Conservation (phyloP, 2,888 invertebrate genomes). For the Amphipyra berbera region DNA sequence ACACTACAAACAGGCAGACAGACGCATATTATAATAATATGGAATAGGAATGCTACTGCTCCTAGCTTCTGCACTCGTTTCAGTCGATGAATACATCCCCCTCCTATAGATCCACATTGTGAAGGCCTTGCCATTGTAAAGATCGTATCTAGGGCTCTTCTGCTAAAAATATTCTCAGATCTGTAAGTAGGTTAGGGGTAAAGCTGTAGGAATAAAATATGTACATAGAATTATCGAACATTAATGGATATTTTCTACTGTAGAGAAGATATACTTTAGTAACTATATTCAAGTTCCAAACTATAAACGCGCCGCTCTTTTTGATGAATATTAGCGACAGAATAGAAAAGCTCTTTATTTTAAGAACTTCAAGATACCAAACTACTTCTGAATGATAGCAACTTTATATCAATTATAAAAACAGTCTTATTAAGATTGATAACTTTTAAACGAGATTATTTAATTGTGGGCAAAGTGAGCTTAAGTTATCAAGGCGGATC, state of each 20-base stretch:
- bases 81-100: conserved; percentile 32
- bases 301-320: background rate
- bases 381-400: background rate
- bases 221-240: background rate
- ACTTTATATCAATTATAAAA: background rate
- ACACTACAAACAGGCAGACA: background rate
- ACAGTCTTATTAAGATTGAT: background rate
- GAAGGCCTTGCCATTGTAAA: conserved; percentile 29
- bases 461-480: conserved; percentile 14
- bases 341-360: too few relatives aligned
- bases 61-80: conserved; percentile 8
- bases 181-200: background rate
- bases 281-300: background rate
- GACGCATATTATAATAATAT: background rate
- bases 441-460: conserved; percentile 11
- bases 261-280: too few relatives aligned
- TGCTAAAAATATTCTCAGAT: conserved; percentile 14
- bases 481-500: conserved; percentile 23
- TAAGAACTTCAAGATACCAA: too few relatives aligned
- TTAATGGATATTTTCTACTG: too few relatives aligned
- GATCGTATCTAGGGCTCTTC: conserved; percentile 22
- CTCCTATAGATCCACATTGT: conserved; percentile 26
- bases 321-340: background rate
- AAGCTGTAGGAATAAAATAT: too few relatives aligned
- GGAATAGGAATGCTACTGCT: background rate